phyloP scores from a whole-genome alignment of 64 coral and sea anemone genomes.

The Exaiptasia diaphana region DNA sequence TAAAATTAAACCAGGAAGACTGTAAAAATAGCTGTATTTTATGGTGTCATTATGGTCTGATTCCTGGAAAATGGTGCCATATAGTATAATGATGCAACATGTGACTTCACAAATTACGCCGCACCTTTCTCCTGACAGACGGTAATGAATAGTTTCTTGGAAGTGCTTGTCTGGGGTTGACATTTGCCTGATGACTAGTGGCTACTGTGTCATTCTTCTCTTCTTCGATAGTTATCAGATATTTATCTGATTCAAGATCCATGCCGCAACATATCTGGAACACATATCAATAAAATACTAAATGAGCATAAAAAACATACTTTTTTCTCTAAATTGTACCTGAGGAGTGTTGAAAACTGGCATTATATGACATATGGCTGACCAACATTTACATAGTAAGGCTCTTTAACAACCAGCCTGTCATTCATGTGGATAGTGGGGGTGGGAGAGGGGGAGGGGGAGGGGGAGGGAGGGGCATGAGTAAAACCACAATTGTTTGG shows the following conservation, averaged over 20 bases:
- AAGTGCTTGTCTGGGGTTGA: neutral
- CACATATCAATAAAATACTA: neutral
- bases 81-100: no score
- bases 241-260: constrained; percentile 50
- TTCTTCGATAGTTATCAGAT: constrained; percentile 59
- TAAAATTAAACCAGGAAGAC: no score
- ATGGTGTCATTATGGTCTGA: no score
- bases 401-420: neutral
- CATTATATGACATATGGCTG: neutral
- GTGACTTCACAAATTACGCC: no score
- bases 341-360: no score
- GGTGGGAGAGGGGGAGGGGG: neutral
- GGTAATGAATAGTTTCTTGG: no score
- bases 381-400: neutral
- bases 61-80: no score
- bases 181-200: neutral
- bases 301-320: neutral
- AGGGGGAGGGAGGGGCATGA: neutral
- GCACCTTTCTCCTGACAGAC: no score
- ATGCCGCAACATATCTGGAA: constrained; percentile 18
- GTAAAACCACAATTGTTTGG: neutral
- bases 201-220: neutral
- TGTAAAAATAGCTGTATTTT: no score
- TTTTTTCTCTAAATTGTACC: neutral
- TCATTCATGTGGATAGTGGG: neutral